phyloP scores from a whole-genome alignment of 2,113 vertebrate genomes.

The Panthera uncia region DNA sequence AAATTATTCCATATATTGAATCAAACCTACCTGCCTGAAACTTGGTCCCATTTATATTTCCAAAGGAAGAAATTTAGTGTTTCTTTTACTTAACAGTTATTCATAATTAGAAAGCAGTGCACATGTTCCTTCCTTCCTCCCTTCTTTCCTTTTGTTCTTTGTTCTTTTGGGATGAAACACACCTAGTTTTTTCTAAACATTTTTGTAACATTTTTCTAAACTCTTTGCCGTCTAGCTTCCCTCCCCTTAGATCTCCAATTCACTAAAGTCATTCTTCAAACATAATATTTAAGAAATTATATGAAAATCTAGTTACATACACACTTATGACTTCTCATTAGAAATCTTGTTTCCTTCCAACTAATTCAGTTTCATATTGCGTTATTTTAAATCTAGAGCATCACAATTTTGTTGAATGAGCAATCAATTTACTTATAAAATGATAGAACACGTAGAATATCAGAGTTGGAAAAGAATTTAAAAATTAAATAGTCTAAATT shows the following conservation, averaged over 20 bases:
- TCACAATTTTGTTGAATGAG: not conserved
- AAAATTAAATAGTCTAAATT: not conserved
- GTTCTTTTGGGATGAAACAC: not conserved
- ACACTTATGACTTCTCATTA: not conserved
- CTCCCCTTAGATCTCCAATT: not conserved
- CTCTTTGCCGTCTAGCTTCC: not conserved
- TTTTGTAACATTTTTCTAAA: not conserved
- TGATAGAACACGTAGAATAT: not conserved
- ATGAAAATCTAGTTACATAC: not conserved
- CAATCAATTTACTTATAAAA: not conserved
- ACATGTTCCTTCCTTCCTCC: not conserved
- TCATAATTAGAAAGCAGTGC: not conserved
- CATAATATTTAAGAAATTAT: not conserved
- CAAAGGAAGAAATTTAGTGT: not conserved
- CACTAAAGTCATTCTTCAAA: not conserved
- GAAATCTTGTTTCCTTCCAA: not conserved
- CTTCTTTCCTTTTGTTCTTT: not conserved
- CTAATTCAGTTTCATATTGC: not conserved
- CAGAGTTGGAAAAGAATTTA: not conserved
- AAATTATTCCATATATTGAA: not conserved
- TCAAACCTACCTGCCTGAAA: not conserved
- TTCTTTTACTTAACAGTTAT: not conserved
- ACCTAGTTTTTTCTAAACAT: not conserved
- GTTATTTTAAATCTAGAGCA: slow-evolving; percentile 13
- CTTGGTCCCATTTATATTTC: not conserved